Evolutionary conservation across 1,140 invertebrate species (phyloP).

Genomic region (Pseudachorutes palmiensis): DNA sequence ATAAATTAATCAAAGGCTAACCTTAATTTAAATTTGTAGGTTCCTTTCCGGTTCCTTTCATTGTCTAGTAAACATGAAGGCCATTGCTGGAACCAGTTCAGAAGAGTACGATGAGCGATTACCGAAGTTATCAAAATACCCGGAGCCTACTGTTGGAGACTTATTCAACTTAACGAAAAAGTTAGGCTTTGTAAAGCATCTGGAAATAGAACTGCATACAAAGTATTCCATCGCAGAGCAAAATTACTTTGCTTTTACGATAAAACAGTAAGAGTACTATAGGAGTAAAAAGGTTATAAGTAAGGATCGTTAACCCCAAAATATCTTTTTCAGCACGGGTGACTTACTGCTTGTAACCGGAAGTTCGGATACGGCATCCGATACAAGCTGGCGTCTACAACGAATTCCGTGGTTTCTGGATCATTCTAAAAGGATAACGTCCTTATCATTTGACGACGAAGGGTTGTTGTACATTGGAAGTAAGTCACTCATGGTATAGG

Average conservation of each 20-base stretch:
- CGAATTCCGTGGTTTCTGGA: constrained; percentile 36
- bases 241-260: constrained; percentile 31
- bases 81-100: neutral
- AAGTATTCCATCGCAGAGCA: constrained; percentile 18
- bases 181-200: neutral
- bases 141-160: neutral
- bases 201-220: constrained; percentile 11
- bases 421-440: constrained; percentile 24
- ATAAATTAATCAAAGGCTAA: no score
- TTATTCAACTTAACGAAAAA: constrained; percentile 5
- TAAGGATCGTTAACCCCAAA: neutral
- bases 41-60: neutral
- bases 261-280: constrained; percentile 23
- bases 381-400: constrained; percentile 29
- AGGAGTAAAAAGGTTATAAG: neutral
- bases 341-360: neutral
- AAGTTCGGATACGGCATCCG: constrained; percentile 3
- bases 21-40: neutral
- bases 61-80: neutral
- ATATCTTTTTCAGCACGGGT: neutral
- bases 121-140: neutral
- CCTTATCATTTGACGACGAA: constrained; percentile 33
- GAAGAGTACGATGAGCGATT: neutral
- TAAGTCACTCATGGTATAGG: neutral
- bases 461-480: constrained; percentile 35